phyloP scores from a whole-genome alignment of 2,797 vertebrate species.

The Australoheros facetus region DNA sequence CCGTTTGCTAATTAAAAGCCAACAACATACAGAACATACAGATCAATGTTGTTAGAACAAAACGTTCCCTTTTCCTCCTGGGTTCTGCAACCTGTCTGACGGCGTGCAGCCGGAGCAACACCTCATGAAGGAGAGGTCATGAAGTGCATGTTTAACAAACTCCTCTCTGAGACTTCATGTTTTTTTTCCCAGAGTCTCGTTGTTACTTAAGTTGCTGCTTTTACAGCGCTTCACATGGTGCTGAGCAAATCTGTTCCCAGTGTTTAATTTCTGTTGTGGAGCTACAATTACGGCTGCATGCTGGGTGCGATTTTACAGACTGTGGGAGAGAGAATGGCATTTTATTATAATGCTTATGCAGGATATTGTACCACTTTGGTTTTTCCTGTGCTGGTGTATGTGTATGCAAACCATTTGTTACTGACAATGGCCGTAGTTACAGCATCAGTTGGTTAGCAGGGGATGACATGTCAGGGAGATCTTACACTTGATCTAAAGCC shows the following conservation, averaged over 20 bases:
- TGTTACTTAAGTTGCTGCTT: conserved; percentile 41
- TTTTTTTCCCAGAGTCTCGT: conserved; percentile 10
- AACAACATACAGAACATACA: neutral
- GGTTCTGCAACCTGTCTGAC: conserved; percentile 5
- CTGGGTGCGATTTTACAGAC: conserved; percentile 69
- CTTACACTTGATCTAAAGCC: neutral
- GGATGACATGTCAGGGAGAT: neutral
- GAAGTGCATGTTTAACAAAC: conserved; percentile 63
- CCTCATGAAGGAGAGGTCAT: conserved; percentile 33
- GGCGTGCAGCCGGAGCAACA: neutral
- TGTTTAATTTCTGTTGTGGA: conserved; percentile 64
- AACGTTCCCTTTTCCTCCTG: neutral
- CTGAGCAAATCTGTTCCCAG: conserved; percentile 34
- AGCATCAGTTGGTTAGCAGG: neutral
- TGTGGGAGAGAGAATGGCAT: conserved; percentile 49
- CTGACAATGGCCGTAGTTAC: conserved; percentile 1
- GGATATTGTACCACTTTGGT: conserved; percentile 29
- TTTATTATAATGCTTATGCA: conserved; percentile 42
- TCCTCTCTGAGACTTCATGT: conserved; percentile 17
- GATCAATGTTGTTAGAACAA: conserved; percentile 2
- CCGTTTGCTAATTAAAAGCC: neutral
- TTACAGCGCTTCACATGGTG: conserved; percentile 38
- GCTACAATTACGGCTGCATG: conserved; percentile 65
- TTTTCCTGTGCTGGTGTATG: conserved; percentile 9
- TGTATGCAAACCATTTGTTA: conserved; percentile 3